phyloP scores from a whole-genome alignment of 2,888 invertebrate species.

The Parascotia fuliginaria region DNA sequence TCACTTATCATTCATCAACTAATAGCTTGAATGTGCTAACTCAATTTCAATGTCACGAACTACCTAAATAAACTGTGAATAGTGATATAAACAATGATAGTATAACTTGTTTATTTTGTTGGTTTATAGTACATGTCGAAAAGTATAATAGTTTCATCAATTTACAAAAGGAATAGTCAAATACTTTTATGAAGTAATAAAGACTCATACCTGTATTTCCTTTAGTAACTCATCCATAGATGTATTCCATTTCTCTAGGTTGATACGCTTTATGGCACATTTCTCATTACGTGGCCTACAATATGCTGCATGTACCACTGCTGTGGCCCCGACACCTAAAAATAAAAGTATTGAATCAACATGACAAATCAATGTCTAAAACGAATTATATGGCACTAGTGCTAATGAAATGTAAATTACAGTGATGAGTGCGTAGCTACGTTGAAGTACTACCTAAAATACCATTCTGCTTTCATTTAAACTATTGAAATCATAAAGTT shows the following conservation, averaged over 20 bases:
- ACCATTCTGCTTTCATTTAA: neutral
- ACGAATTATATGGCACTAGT: neutral
- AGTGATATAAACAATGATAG: no score
- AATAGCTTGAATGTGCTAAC: no score
- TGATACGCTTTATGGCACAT: conserved; percentile 99
- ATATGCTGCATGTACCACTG: conserved; percentile 96
- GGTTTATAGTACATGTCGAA: no score
- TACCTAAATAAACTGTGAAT: no score
- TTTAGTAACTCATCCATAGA: conserved; percentile 98
- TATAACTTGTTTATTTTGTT: no score
- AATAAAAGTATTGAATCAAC: conserved; percentile 17
- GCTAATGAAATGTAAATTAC: neutral
- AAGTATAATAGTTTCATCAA: no score
- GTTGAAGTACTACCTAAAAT: no score
- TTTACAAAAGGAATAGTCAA: no score
- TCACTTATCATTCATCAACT: no score
- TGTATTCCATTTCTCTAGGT: conserved; percentile 99
- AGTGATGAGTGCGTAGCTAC: neutral
- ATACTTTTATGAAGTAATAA: neutral
- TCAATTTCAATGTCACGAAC: no score
- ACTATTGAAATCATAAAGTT: no score
- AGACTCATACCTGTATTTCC: conserved; percentile 84
- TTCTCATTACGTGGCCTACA: conserved; percentile 96
- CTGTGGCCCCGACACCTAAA: conserved; percentile 97
- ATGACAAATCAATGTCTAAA: neutral